phyloP scores from a whole-genome alignment of 2,113 vertebrate genomes.

The Dipodomys stephensi region DNA sequence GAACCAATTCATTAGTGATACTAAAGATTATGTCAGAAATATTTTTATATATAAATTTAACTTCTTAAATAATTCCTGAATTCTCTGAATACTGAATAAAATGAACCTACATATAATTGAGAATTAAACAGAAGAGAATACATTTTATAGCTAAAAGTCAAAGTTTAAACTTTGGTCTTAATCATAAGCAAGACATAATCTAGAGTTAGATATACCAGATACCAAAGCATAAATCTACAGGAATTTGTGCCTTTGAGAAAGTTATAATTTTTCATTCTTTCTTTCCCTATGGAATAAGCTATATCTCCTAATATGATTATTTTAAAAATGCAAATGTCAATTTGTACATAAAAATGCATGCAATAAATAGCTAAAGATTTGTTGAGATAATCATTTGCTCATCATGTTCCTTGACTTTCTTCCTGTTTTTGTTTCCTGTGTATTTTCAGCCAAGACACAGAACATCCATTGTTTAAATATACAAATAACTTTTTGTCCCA shows the following conservation, averaged over 20 bases:
- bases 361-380: not conserved
- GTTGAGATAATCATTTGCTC: not conserved
- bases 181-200: not conserved
- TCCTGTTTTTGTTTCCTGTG: not conserved
- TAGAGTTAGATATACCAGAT: rapidly evolving
- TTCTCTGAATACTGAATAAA: not conserved
- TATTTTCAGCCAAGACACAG: not conserved
- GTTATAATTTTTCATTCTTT: not conserved
- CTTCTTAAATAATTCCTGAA: not conserved
- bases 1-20: too few species aligned
- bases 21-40: too few species aligned
- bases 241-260: not conserved
- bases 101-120: not conserved
- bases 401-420: not conserved
- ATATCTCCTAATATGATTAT: not conserved
- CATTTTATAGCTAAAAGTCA: not conserved
- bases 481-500: not conserved
- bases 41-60: not conserved
- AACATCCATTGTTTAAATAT: not conserved
- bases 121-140: not conserved
- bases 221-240: not conserved
- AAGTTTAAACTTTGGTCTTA: not conserved
- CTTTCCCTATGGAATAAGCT: not conserved
- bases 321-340: not conserved
- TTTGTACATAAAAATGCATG: not conserved